Conservation (phyloP, 2,113 vertebrate species). For the Xiphias gladius region DNA sequence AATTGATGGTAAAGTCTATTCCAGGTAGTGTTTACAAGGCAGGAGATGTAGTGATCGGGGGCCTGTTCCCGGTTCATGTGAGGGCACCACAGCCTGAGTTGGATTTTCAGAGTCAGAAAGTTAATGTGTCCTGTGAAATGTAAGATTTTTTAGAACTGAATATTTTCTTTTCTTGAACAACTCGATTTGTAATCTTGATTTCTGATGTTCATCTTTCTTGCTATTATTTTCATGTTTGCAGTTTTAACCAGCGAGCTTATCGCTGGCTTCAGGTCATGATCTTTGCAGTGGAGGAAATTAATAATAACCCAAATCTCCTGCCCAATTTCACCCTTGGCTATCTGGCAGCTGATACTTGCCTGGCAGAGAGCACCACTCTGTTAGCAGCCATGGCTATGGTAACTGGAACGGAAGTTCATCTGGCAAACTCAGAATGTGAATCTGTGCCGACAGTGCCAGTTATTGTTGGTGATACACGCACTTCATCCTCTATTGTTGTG, state of each 20-base stretch:
- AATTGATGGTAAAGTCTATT: constrained; percentile 57
- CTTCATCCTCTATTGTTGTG: constrained; percentile 69
- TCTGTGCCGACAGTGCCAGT: constrained; percentile 49
- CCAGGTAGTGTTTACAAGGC: constrained; percentile 67
- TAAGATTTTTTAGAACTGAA: constrained; percentile 31
- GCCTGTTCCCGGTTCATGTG: constrained; percentile 72
- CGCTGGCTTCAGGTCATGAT: constrained; percentile 70
- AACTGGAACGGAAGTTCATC: constrained; percentile 50
- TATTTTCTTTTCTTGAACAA: background rate
- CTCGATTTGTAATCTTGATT: background rate
- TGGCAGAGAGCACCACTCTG: constrained; percentile 68
- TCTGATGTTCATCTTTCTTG: background rate
- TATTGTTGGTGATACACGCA: constrained; percentile 70
- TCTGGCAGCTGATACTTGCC: constrained; percentile 75
- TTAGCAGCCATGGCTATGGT: constrained; percentile 63
- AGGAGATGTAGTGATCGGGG: constrained; percentile 69
- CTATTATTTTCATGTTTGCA: background rate
- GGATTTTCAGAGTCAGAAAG: constrained; percentile 46
- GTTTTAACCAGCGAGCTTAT: constrained; percentile 67
- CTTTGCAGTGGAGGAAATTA: constrained; percentile 78
- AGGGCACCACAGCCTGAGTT: constrained; percentile 59
- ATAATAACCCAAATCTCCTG: constrained; percentile 61
- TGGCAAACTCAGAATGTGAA: constrained; percentile 44
- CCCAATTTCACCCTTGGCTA: constrained; percentile 72
- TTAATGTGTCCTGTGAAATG: constrained; percentile 42